phyloP scores from a whole-genome alignment of 2,113 vertebrate genomes.

The Pollimyrus isidori region DNA sequence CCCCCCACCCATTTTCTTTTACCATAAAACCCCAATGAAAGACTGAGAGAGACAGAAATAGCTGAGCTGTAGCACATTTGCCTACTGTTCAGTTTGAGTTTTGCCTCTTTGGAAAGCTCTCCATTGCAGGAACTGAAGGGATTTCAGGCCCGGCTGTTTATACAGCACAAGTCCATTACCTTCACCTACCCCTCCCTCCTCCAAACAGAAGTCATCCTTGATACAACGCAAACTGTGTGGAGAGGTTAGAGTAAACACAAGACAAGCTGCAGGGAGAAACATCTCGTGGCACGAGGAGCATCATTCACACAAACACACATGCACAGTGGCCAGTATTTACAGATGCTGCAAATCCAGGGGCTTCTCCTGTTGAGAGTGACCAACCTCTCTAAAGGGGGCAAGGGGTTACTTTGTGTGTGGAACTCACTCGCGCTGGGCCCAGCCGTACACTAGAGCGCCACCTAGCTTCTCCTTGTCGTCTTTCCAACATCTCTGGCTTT shows the following conservation, averaged over 20 bases:
- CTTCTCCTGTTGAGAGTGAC: not conserved
- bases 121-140: not conserved
- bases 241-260: constrained; percentile 13
- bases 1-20: not conserved
- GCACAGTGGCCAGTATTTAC: not conserved
- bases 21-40: not conserved
- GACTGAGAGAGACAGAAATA: not conserved
- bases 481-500: not conserved
- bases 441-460: not conserved
- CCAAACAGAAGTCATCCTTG: constrained; percentile 5
- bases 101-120: not conserved
- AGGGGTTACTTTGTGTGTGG: not conserved
- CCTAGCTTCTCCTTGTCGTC: not conserved
- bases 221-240: not conserved
- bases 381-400: not conserved
- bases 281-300: not conserved
- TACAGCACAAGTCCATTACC: not conserved
- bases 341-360: not conserved
- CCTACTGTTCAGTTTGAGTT: not conserved
- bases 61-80: not conserved
- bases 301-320: not conserved
- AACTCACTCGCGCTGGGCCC: not conserved
- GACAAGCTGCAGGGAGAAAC: not conserved
- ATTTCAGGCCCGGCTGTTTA: not conserved
- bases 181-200: not conserved